These are phyloP conservation scores for Cydia splendana DNA, from an alignment of 1,140 invertebrate species.

Conservation along the genomic window DNA sequence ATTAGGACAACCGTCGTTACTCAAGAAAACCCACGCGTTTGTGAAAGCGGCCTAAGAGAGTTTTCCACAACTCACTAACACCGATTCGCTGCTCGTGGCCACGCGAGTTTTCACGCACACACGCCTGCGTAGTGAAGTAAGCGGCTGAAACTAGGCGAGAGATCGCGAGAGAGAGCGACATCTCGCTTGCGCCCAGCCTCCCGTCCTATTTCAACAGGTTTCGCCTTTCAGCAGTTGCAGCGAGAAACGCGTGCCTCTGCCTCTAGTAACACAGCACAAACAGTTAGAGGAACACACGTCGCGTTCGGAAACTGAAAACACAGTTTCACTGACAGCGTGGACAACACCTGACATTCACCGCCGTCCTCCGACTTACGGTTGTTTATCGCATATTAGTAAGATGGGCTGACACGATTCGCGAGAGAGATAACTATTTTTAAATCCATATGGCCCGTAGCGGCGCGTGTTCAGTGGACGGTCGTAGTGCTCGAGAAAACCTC, in stretches of 20 bases:
- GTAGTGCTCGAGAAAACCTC: constrained; percentile 42
- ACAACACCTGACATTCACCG: constrained; percentile 69
- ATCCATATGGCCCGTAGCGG: constrained; percentile 53
- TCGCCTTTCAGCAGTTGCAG: constrained; percentile 76
- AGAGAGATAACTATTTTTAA: constrained; percentile 71
- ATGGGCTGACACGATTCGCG: constrained; percentile 49
- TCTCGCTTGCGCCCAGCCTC: constrained; percentile 63
- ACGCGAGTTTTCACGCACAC: constrained; percentile 76
- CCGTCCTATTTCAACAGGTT: constrained; percentile 78
- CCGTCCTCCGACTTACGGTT: constrained; percentile 51
- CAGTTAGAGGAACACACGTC: constrained; percentile 73
- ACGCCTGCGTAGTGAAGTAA: constrained; percentile 68
- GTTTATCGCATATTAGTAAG: constrained; percentile 49
- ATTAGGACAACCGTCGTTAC: constrained; percentile 42
- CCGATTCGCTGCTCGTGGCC: constrained; percentile 63
- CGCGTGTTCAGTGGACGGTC: constrained; percentile 51
- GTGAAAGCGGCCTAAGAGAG: constrained; percentile 74
- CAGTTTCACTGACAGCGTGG: constrained; percentile 75
- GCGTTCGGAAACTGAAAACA: constrained; percentile 72
- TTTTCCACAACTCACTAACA: constrained; percentile 78
- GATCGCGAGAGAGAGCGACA: constrained; percentile 38
- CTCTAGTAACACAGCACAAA: constrained; percentile 76
- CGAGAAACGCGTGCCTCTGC: constrained; percentile 72
- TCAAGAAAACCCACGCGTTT: constrained; percentile 61
- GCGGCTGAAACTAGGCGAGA: constrained; percentile 64